Evolutionary conservation across 1,140 invertebrate species (phyloP).

Genomic region (Drosophila ercepeae): DNA sequence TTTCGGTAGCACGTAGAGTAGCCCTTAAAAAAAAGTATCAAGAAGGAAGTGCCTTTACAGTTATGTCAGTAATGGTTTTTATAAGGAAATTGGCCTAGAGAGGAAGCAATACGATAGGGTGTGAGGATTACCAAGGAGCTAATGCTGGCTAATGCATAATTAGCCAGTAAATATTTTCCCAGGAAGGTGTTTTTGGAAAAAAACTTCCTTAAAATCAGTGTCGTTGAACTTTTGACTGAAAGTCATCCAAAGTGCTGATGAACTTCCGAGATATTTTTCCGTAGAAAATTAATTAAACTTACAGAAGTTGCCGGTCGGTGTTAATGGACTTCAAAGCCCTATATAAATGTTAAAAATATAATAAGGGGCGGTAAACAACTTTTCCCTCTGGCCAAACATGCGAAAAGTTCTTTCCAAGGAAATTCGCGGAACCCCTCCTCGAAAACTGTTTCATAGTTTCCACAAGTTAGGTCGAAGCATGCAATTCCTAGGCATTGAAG

Average conservation of each 20-base stretch:
- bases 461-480: constrained; percentile 10
- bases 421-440: constrained; percentile 10
- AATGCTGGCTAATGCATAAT: constrained; percentile 28
- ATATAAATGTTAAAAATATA: constrained; percentile 26
- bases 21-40: constrained; percentile 6
- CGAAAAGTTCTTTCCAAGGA: constrained; percentile 37
- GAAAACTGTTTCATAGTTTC: background rate
- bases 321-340: constrained; percentile 37
- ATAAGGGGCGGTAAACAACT: constrained; percentile 26
- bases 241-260: background rate
- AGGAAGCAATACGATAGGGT: constrained; percentile 10
- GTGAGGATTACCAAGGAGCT: constrained; percentile 11
- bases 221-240: background rate
- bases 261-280: constrained; percentile 3
- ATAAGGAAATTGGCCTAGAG: constrained; percentile 22
- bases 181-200: too few species aligned
- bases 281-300: constrained; percentile 32
- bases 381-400: constrained; percentile 24
- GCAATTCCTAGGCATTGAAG: constrained; percentile 64
- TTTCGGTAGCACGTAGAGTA: constrained; percentile 47
- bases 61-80: constrained; percentile 49
- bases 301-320: constrained; percentile 17
- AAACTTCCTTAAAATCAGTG: background rate
- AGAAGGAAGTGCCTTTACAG: constrained; percentile 56
- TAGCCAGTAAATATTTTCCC: background rate